These are phyloP conservation scores for Acleris laterana DNA, from an alignment of 2,888 invertebrate genomes.

Conservation along the genomic window DNA sequence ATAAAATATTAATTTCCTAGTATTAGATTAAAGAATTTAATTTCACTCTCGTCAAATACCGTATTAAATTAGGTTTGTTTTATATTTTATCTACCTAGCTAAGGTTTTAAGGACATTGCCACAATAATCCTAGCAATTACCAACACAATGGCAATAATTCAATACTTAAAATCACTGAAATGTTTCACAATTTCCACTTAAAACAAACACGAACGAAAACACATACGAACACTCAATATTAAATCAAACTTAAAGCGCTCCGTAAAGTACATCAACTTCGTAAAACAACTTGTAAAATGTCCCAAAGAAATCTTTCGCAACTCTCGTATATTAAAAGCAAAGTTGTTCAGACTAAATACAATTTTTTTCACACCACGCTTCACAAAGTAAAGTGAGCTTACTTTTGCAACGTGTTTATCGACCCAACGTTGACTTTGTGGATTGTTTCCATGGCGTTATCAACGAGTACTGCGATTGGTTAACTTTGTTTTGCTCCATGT, in stretches of 20 bases:
- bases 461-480: neutral
- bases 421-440: constrained; percentile 13
- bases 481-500: too few relatives aligned
- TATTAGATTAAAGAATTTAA: too few relatives aligned
- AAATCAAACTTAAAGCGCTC: constrained; percentile 14
- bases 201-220: too few relatives aligned
- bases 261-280: constrained; percentile 14
- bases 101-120: too few relatives aligned
- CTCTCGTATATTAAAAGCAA: constrained; percentile 21
- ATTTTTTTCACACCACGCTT: constrained; percentile 9
- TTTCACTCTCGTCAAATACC: too few relatives aligned
- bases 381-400: constrained; percentile 1
- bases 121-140: too few relatives aligned
- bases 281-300: constrained; percentile 14
- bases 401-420: constrained; percentile 17
- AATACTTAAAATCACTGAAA: neutral
- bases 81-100: too few relatives aligned
- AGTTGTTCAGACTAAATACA: constrained; percentile 21
- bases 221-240: constrained; percentile 8
- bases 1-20: too few relatives aligned
- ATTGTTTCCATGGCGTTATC: constrained; percentile 10
- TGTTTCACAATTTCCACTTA: neutral
- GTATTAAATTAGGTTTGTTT: too few relatives aligned
- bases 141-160: too few relatives aligned
- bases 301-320: constrained; percentile 21